Base-by-base conservation (phyloP, 2,113 vertebrate species). In the Parotia lawesii region DNA sequence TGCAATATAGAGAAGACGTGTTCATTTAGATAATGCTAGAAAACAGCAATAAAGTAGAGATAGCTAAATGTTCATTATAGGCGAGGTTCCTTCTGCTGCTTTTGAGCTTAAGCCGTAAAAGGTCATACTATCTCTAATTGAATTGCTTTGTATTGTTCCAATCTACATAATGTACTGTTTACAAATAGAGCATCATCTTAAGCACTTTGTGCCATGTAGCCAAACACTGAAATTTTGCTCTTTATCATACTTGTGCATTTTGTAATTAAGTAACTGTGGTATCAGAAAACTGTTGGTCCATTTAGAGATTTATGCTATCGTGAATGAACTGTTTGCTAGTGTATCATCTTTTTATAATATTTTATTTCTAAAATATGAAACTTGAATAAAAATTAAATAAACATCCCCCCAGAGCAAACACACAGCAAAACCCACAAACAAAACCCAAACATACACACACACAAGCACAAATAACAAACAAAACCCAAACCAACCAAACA, bases 111-210 rank as follows among this genome's bases (percentile, higher is more conserved):
- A 78, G 61, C 80, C 87, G 37, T 69, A 84, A 92, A 94, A 95
- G 80, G 91, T 93, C 94, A 91, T 5, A 9, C 72, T 81, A 37
- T 44, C 76, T 89, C 72, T 92, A 95, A 95, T 62, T 94, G 67
- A 95, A 94, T 95, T 85, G 85, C 48, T 87, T 53, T 85, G 65
- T 73, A 44, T 83, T 93, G 78, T 70, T 85, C 69, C 91, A 84
- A 87, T 96, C 87, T 86, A 89, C 67, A 89, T 95, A 86, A 96
- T 88, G 83, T 65, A 74, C 74, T 92, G 67, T 94, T 96, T 91
- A 84, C 67, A 93, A 89, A 89, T 65, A 92, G 25, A 92, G 44
- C 69, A 91, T 78, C 72, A 71, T 93, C 67, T 91, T 71, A 91
- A 85, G 70, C 19, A 12, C 54, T 91, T 87, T 65, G 54, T 91